Conservation (phyloP, 2,888 invertebrate genomes). For the Piscicola geometra region DNA sequence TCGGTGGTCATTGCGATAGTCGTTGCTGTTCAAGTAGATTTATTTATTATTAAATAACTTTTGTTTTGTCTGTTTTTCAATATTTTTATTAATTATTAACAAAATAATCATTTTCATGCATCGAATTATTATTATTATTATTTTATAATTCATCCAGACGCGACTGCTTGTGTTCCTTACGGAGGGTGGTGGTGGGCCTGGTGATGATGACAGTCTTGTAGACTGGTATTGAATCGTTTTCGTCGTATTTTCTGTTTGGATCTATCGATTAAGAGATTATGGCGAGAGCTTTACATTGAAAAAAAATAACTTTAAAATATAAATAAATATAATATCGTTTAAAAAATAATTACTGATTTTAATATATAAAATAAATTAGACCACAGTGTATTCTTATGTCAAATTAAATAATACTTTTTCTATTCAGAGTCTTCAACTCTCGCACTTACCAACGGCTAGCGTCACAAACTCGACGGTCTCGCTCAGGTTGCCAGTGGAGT, state of each 20-base stretch:
- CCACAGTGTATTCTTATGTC: background rate
- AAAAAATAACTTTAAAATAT: background rate
- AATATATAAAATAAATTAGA: background rate
- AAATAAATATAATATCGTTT: conserved; percentile 47
- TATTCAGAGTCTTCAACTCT: background rate
- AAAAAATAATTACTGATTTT: background rate
- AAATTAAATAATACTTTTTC: background rate
- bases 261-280: background rate
- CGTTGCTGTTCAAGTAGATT: too few relatives aligned
- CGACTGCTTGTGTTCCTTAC: background rate
- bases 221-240: background rate
- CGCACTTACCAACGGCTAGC: conserved; percentile 32
- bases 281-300: too few relatives aligned
- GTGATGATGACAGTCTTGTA: conserved; percentile 13
- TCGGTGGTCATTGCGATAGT: background rate
- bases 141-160: too few relatives aligned
- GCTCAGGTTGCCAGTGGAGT: conserved; percentile 57
- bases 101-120: background rate
- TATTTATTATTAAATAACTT: too few relatives aligned
- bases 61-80: too few relatives aligned
- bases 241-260: background rate
- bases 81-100: background rate
- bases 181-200: conserved; percentile 8
- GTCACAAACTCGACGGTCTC: conserved; percentile 64
- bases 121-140: too few relatives aligned